Evolutionary conservation across 2,797 vertebrate species (phyloP).

Genomic region (Macroramphosus scolopax): DNA sequence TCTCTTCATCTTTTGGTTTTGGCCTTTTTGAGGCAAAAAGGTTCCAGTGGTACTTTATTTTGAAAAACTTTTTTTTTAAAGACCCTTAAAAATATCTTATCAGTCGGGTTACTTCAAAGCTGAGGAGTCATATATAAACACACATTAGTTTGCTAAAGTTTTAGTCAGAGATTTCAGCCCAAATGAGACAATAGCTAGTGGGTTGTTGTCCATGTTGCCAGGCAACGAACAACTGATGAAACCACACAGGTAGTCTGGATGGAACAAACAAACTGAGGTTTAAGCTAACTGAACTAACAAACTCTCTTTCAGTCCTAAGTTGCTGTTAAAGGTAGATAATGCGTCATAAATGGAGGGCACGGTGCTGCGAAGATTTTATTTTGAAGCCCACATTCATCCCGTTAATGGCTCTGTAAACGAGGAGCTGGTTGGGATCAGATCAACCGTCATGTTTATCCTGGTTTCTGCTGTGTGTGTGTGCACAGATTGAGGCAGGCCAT

Average conservation of each 20-base stretch:
- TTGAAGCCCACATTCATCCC: constrained; percentile 23
- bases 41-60: too few species aligned
- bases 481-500: constrained; percentile 10
- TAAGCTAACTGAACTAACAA: background rate
- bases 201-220: background rate
- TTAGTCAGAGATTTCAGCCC: too few species aligned
- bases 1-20: too few species aligned
- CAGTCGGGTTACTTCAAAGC: too few species aligned
- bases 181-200: background rate
- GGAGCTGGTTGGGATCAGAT: constrained; percentile 23
- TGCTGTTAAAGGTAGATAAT: background rate
- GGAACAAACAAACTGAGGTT: background rate
- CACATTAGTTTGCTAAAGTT: too few species aligned
- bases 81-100: too few species aligned
- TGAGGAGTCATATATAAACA: too few species aligned
- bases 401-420: constrained; percentile 38
- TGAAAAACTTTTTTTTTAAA: too few species aligned
- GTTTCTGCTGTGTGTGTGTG: constrained; percentile 22
- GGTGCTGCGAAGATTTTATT: constrained; percentile 2
- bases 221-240: background rate
- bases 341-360: background rate
- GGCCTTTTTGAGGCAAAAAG: too few species aligned
- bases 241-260: background rate
- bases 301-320: background rate
- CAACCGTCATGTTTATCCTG: constrained; percentile 36